Evolutionary conservation across 2,797 vertebrate genomes (phyloP).

Genomic region (Arctocebus calabarensis): DNA sequence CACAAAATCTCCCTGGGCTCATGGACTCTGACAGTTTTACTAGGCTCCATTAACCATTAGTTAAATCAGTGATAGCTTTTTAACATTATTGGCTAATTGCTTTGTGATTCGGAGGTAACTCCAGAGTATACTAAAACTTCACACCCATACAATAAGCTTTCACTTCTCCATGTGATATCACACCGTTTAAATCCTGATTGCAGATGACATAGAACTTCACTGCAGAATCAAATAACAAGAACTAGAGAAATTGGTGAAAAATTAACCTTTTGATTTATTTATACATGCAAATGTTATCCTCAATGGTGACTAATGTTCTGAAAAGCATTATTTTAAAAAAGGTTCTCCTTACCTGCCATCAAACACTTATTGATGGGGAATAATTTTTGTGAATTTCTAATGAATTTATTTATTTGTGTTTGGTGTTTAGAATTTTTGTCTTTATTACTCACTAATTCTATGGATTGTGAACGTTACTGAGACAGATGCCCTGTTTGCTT

Average conservation of each 20-base stretch:
- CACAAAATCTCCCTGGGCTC: slow-evolving; percentile 83
- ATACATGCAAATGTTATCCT: background rate
- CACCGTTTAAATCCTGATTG: slow-evolving; percentile 70
- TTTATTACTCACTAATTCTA: background rate
- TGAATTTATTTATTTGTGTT: no score
- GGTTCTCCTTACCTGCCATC: background rate
- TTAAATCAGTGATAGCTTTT: slow-evolving; percentile 89
- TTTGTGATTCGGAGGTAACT: slow-evolving; percentile 85
- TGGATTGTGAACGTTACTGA: background rate
- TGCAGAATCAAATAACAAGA: background rate
- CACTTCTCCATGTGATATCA: slow-evolving; percentile 68
- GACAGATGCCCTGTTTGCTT: background rate
- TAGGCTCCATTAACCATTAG: slow-evolving; percentile 87
- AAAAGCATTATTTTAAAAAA: slow-evolving; percentile 37
- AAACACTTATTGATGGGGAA: background rate
- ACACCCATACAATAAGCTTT: slow-evolving; percentile 73
- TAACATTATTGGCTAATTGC: slow-evolving; percentile 88
- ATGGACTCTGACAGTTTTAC: slow-evolving; percentile 86
- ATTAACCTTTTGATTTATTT: slow-evolving; percentile 11
- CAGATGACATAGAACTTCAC: slow-evolving; percentile 23
- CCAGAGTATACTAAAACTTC: slow-evolving; percentile 84
- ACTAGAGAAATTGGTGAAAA: background rate
- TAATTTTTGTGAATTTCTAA: background rate
- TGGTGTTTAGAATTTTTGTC: background rate
- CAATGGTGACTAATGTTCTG: background rate